A percentile compares a stretch with the other conserved stretches of the same genome.
Conservation (phyloP, 2,797 vertebrate genomes). For the Chrysocyon brachyurus region DNA sequence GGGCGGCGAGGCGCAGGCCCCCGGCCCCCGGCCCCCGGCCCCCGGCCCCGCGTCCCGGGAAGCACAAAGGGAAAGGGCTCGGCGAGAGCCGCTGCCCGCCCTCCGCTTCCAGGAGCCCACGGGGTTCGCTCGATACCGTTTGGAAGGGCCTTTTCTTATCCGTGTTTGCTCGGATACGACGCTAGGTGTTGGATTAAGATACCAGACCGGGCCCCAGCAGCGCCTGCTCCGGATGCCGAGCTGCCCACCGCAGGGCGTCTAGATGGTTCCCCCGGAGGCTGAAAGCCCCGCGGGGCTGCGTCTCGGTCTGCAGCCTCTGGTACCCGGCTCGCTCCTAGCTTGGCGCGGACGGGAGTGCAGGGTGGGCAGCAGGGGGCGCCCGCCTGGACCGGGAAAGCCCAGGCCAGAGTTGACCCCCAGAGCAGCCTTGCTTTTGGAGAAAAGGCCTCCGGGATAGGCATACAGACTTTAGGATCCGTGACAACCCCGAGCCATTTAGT, state of each 20-base stretch:
- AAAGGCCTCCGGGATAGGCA: neutral
- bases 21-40: neutral
- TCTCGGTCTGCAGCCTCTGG: slow-evolving; percentile 12
- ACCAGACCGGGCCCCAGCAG: neutral
- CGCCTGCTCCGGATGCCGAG: neutral
- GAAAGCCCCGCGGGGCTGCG: neutral
- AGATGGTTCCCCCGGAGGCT: neutral
- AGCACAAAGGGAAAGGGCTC: slow-evolving; percentile 40
- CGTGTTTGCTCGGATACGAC: neutral
- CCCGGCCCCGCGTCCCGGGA: neutral
- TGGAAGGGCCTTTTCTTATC: neutral
- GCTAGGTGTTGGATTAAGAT: neutral
- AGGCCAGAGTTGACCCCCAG: rapidly evolving
- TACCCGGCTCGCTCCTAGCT: slow-evolving; percentile 37
- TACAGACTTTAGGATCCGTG: neutral
- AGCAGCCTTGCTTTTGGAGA: neutral
- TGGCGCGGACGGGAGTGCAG: neutral
- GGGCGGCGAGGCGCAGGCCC: neutral
- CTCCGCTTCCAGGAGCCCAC: neutral
- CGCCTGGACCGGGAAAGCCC: neutral
- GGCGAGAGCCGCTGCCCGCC: neutral
- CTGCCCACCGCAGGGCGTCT: neutral
- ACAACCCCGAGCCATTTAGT: neutral
- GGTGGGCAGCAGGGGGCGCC: slow-evolving; percentile 77
- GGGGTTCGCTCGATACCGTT: neutral